Conservation (phyloP, 2,113 vertebrate species). For the Myrmecophaga tridactyla region DNA sequence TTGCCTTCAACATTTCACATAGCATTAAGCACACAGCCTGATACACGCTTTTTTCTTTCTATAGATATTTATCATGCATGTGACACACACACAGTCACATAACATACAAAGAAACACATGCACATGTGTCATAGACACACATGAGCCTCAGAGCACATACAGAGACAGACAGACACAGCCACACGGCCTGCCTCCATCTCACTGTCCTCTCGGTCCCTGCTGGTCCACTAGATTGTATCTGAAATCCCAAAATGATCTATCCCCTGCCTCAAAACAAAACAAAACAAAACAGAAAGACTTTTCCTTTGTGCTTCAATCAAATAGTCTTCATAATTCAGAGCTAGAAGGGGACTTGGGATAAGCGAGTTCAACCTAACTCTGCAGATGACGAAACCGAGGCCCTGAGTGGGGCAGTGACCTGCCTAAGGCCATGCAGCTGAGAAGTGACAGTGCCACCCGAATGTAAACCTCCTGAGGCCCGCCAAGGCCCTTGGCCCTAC, state of each 20-base stretch:
- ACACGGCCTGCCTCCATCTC: neutral
- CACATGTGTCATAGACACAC: neutral
- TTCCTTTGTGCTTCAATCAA: neutral
- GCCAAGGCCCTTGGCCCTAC: neutral
- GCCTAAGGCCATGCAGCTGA: neutral
- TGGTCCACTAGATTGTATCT: neutral
- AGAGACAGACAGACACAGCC: neutral
- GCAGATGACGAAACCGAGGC: neutral
- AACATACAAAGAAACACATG: neutral
- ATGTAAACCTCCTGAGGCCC: rapidly evolving
- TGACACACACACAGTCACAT: rapidly evolving
- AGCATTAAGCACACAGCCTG: neutral
- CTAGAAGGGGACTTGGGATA: neutral
- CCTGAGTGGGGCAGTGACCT: neutral
- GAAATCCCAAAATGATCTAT: neutral
- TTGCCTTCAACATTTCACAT: neutral
- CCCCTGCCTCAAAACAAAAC: neutral
- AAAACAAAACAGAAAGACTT: too few species aligned
- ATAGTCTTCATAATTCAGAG: rapidly evolving
- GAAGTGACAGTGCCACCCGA: neutral
- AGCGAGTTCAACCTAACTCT: neutral
- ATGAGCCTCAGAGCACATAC: neutral
- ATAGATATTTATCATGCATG: neutral
- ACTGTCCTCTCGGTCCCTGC: neutral
- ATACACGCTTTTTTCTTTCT: neutral